phyloP scores from a whole-genome alignment of 2,888 invertebrate genomes.

The Polymixis lichenea region DNA sequence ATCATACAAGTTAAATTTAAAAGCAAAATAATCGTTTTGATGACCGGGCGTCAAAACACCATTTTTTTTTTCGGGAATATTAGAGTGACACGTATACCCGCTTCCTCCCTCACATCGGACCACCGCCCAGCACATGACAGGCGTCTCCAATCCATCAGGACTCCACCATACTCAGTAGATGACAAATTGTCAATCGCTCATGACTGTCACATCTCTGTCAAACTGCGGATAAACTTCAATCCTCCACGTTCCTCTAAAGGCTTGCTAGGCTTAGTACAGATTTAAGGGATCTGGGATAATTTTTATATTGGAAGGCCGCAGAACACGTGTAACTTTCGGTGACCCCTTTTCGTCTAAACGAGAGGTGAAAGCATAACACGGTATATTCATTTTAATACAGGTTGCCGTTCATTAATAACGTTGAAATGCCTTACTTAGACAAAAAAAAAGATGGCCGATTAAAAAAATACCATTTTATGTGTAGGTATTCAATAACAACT shows the following conservation, averaged over 20 bases:
- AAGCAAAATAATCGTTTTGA: background rate
- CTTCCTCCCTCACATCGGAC: conserved; percentile 12
- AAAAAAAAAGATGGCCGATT: too few species aligned
- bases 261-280: conserved; percentile 3
- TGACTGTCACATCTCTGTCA: conserved; percentile 29
- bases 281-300: background rate
- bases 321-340: background rate
- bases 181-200: conserved; percentile 54
- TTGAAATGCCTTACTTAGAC: too few species aligned
- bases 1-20: too few species aligned
- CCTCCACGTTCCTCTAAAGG: background rate
- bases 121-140: conserved; percentile 25
- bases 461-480: too few species aligned
- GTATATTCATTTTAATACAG: too few species aligned
- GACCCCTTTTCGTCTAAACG: background rate
- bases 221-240: conserved; percentile 23
- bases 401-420: too few species aligned
- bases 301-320: background rate
- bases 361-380: too few species aligned
- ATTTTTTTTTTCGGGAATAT: background rate
- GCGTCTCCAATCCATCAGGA: conserved; percentile 64
- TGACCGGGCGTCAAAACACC: too few species aligned
- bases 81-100: background rate
- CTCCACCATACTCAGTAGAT: conserved; percentile 44
- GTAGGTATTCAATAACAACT: too few species aligned